Evolutionary conservation across 2,113 vertebrate species (phyloP).

Genomic region (Vulpes ferrilata): DNA sequence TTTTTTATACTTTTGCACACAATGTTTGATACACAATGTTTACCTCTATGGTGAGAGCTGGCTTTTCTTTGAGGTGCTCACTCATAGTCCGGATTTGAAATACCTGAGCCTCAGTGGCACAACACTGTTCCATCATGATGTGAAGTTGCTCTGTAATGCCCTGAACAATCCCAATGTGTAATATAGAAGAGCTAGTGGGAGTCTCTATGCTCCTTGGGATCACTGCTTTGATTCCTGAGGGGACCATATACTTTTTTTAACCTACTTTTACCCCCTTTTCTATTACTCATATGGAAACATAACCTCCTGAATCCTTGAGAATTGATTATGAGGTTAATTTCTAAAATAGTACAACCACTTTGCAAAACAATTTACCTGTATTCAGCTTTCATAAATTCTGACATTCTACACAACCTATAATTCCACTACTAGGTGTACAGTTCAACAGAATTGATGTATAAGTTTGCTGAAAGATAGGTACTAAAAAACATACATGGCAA

Average conservation of each 20-base stretch:
- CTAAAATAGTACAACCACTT: not conserved
- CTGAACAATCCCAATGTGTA: not conserved
- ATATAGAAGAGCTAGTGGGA: not conserved
- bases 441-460: not conserved
- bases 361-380: not conserved
- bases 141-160: not conserved
- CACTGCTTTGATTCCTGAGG: not conserved
- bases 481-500: too few species aligned
- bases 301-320: not conserved
- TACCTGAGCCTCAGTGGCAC: not conserved
- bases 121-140: accelerated
- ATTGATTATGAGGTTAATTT: not conserved
- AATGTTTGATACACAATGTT: not conserved
- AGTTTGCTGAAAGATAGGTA: not conserved
- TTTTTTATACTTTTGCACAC: constrained; percentile 17
- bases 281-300: accelerated
- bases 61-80: constrained; percentile 10
- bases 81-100: not conserved
- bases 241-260: not conserved
- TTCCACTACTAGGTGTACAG: not conserved
- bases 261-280: not conserved
- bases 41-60: accelerated
- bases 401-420: not conserved
- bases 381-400: not conserved
- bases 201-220: accelerated